Conservation (phyloP, 2,797 vertebrate genomes). For the Buceros bicornis region DNA sequence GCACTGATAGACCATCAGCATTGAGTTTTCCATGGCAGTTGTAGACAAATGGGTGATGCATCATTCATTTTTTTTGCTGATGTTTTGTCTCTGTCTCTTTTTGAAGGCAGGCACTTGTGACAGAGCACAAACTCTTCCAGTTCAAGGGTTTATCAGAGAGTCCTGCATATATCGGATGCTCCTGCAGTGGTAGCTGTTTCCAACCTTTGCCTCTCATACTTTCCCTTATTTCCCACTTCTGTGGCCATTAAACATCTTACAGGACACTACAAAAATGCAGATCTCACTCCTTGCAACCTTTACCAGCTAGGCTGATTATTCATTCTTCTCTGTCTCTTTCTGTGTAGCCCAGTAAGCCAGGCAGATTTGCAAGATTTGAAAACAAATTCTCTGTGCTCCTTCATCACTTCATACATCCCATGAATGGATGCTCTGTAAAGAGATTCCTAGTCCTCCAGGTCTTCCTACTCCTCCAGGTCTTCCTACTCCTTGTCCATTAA, state of each 20-base stretch:
- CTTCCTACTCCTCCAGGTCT: not conserved
- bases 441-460: not conserved
- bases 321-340: not conserved
- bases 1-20: not conserved
- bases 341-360: fast-evolving
- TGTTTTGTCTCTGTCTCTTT: not conserved
- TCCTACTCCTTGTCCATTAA: not conserved
- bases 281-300: not conserved
- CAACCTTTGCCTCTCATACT: not conserved
- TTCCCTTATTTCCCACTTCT: not conserved
- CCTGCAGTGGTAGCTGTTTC: not conserved
- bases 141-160: not conserved
- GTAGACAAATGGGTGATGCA: not conserved
- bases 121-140: not conserved
- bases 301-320: not conserved
- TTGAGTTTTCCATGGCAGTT: not conserved
- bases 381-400: not conserved
- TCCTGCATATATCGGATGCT: not conserved
- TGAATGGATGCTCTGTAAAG: not conserved
- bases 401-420: not conserved
- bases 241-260: not conserved
- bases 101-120: not conserved
- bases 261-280: not conserved
- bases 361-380: not conserved
- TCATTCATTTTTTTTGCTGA: not conserved